These are phyloP conservation scores for Nematolebias whitei DNA, from an alignment of 2,113 vertebrate genomes.

Conservation along the genomic window DNA sequence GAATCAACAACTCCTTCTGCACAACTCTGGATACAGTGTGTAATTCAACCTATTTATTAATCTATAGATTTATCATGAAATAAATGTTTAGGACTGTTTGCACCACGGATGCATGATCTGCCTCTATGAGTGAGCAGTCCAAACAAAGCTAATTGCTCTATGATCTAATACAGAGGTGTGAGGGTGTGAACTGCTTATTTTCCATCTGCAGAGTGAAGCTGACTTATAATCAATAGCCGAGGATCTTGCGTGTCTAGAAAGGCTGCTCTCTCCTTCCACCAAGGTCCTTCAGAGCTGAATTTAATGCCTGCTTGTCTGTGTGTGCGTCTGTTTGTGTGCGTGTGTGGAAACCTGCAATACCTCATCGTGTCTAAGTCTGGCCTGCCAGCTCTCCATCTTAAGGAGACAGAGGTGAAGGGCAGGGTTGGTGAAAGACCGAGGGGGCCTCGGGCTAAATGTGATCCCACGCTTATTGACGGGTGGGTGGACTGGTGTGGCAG, in stretches of 20 bases:
- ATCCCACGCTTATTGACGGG: slow-evolving; percentile 47
- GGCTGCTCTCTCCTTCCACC: slow-evolving; percentile 14
- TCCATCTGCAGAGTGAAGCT: slow-evolving; percentile 1
- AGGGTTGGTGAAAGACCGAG: slow-evolving; percentile 24
- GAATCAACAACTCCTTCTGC: too few relatives aligned
- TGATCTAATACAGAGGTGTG: background rate
- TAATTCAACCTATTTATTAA: too few relatives aligned
- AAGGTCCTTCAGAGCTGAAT: slow-evolving; percentile 34
- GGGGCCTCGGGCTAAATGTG: slow-evolving; percentile 46
- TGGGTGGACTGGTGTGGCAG: slow-evolving; percentile 10
- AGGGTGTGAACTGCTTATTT: slow-evolving; percentile 4
- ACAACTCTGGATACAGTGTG: too few relatives aligned
- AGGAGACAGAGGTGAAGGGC: slow-evolving; percentile 55
- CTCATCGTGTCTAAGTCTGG: slow-evolving; percentile 31
- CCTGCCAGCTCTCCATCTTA: slow-evolving; percentile 43
- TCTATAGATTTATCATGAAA: too few relatives aligned
- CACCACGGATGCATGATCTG: background rate
- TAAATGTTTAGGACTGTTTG: background rate
- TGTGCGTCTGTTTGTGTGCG: slow-evolving; percentile 5
- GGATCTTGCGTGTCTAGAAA: slow-evolving; percentile 20
- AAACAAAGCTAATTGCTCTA: background rate
- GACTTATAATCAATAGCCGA: slow-evolving; percentile 28
- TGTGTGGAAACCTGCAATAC: slow-evolving; percentile 4
- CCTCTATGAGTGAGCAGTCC: background rate
- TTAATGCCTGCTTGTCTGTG: slow-evolving; percentile 22